A percentile compares a stretch with the other conserved stretches of the same genome.
Evolutionary conservation across 2,888 invertebrate species (phyloP).

Genomic region (Mellilla xanthometata): DNA sequence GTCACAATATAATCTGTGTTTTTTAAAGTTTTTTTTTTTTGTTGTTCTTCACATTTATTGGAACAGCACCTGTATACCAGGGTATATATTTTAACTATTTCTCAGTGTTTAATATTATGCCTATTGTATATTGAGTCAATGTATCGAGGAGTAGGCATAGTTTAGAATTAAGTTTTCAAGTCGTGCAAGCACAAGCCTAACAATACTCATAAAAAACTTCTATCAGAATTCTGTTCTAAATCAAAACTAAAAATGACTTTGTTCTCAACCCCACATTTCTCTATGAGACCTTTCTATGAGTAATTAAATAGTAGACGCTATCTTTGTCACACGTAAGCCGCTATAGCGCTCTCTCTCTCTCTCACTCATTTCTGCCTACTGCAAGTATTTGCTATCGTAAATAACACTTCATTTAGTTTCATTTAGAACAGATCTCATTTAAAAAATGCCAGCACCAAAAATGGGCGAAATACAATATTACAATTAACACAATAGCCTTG

Average conservation of each 20-base stretch:
- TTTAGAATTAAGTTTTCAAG: slow-evolving; percentile 16
- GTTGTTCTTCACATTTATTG: background rate
- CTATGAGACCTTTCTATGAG: background rate
- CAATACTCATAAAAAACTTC: slow-evolving; percentile 36
- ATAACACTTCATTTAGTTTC: slow-evolving; percentile 7
- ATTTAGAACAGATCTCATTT: slow-evolving; percentile 49
- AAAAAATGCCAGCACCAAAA: slow-evolving; percentile 38
- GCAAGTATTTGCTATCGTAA: background rate
- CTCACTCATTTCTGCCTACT: background rate
- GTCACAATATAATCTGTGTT: too few species aligned
- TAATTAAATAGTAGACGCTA: too few species aligned
- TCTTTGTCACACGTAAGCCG: slow-evolving; percentile 6
- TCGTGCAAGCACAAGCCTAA: slow-evolving; percentile 54
- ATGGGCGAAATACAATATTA: slow-evolving; percentile 33
- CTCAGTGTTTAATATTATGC: too few species aligned
- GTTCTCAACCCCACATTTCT: background rate
- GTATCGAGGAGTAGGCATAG: slow-evolving; percentile 1
- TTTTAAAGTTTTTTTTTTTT: too few species aligned
- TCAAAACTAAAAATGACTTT: slow-evolving; percentile 1
- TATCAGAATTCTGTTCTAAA: slow-evolving; percentile 46
- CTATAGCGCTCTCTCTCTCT: background rate
- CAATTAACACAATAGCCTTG: slow-evolving; percentile 24
- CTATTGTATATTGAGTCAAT: background rate
- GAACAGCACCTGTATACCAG: slow-evolving; percentile 13
- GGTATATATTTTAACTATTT: too few species aligned